These are phyloP conservation scores for Artibeus jamaicensis DNA, from an alignment of 2,797 vertebrate species.

Conservation along the genomic window DNA sequence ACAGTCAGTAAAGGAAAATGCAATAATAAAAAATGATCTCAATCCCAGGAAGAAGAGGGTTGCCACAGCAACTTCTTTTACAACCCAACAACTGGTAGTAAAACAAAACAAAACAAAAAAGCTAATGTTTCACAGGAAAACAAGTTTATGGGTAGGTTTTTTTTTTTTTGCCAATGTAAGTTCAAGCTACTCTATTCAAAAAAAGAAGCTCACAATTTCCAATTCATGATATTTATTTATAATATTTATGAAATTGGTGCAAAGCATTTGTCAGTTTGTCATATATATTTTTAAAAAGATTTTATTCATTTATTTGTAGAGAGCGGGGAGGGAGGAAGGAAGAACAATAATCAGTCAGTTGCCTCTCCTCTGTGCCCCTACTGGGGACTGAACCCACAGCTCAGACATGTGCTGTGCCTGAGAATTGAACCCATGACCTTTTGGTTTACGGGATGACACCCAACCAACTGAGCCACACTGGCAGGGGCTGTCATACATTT, in stretches of 20 bases:
- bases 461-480: background rate
- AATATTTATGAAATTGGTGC: background rate
- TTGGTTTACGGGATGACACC: background rate
- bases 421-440: background rate
- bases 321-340: background rate
- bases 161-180: background rate
- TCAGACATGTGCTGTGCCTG: background rate
- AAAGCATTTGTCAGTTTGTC: background rate
- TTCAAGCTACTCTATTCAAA: slow-evolving; percentile 14
- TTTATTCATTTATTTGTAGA: background rate
- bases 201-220: background rate
- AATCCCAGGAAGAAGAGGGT: background rate
- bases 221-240: background rate
- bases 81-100: background rate
- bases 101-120: background rate
- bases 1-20: background rate
- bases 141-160: background rate
- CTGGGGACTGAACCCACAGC: too few species aligned
- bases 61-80: slow-evolving; percentile 14
- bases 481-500: background rate
- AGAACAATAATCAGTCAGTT: background rate
- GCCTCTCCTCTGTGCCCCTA: background rate
- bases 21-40: background rate
- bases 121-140: background rate
- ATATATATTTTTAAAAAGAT: background rate